phyloP scores from a whole-genome alignment of 2,113 vertebrate species.

The Archilochus colubris region DNA sequence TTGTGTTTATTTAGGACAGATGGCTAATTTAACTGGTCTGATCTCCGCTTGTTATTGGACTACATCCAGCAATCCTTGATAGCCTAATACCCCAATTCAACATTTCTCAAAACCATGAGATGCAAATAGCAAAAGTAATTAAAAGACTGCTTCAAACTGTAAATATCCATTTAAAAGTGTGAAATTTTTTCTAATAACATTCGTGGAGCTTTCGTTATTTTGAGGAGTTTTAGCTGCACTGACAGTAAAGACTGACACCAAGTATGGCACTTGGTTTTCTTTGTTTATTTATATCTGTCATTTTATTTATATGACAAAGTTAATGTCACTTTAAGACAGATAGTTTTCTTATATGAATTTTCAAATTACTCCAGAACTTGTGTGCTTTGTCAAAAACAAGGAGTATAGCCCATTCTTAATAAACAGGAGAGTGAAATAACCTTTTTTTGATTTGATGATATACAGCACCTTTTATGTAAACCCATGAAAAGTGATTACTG shows the following conservation, averaged over 20 bases:
- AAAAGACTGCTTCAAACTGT: constrained; percentile 26
- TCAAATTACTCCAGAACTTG: not conserved
- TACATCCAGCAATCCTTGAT: not conserved
- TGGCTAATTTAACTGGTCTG: constrained; percentile 5
- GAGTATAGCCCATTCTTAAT: not conserved
- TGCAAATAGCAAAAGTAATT: constrained; percentile 54
- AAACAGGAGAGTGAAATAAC: constrained; percentile 17
- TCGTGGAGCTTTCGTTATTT: constrained; percentile 22
- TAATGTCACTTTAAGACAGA: not conserved
- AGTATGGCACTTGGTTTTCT: constrained; percentile 50
- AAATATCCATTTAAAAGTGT: constrained; percentile 49
- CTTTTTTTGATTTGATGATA: constrained; percentile 42
- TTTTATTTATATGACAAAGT: not conserved
- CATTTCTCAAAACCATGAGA: not conserved
- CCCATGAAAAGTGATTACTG: constrained; percentile 28
- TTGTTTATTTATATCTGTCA: constrained; percentile 9
- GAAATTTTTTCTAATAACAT: not conserved
- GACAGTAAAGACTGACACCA: constrained; percentile 59
- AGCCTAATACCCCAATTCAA: constrained; percentile 16
- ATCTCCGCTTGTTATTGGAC: constrained; percentile 27
- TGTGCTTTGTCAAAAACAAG: not conserved
- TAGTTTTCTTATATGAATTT: not conserved
- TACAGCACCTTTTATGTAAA: constrained; percentile 34
- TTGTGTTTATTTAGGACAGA: constrained; percentile 8
- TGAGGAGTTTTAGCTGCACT: constrained; percentile 33